These are phyloP conservation scores for Anguilla anguilla DNA, from an alignment of 2,797 vertebrate species.

Conservation along the genomic window DNA sequence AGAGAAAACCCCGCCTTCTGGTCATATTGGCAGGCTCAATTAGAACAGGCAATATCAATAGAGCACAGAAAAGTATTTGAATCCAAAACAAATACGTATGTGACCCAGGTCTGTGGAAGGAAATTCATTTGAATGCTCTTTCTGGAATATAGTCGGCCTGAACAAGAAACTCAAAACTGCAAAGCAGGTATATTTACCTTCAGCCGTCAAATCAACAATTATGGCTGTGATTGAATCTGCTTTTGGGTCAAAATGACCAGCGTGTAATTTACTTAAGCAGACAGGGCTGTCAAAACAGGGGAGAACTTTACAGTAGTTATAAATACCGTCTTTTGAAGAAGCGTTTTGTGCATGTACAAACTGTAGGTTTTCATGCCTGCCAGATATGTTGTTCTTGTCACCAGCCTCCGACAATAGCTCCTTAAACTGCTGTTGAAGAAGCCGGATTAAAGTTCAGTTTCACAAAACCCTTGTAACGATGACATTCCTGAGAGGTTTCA, in stretches of 20 bases:
- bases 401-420: neutral
- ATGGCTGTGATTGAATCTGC: neutral
- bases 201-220: constrained; percentile 3
- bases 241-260: neutral
- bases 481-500: neutral
- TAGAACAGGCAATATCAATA: no score
- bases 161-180: neutral
- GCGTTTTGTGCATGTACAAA: neutral
- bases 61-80: no score
- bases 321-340: neutral
- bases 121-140: neutral
- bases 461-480: neutral
- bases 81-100: no score
- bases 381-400: neutral
- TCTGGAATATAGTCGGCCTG: neutral
- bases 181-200: neutral
- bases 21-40: no score
- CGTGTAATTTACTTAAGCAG: neutral
- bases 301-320: neutral
- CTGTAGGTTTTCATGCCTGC: neutral
- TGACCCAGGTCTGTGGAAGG: neutral
- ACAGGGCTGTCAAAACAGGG: neutral
- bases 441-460: neutral
- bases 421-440: neutral
- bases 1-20: no score